A percentile compares a stretch with the other conserved stretches of the same genome.
Evolutionary conservation across 2,888 invertebrate genomes (phyloP).

Genomic region (Conus canariensis): DNA sequence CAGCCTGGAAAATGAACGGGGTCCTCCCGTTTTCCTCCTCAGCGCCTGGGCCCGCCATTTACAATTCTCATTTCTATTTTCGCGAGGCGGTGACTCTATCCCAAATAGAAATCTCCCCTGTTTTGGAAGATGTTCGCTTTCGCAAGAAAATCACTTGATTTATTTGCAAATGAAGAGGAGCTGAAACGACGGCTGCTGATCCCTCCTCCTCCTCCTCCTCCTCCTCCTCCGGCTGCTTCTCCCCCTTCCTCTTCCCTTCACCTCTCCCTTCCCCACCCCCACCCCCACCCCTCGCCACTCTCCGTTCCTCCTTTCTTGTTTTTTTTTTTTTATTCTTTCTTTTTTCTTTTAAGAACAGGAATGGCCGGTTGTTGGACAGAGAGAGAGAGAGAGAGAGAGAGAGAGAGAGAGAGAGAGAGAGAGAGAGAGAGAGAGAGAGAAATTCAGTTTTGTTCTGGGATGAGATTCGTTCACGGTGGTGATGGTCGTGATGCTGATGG

Average conservation of each 20-base stretch:
- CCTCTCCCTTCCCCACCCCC: too few relatives aligned
- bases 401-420: background rate
- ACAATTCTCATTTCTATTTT: slow-evolving; percentile 36
- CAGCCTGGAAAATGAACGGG: slow-evolving; percentile 7
- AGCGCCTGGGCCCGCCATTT: background rate
- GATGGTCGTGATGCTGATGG: too few relatives aligned
- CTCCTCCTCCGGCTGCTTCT: too few relatives aligned
- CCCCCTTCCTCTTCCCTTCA: too few relatives aligned
- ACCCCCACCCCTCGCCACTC: too few relatives aligned
- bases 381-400: background rate
- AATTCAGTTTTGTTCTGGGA: too few relatives aligned
- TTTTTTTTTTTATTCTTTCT: too few relatives aligned
- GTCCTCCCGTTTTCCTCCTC: slow-evolving; percentile 15
- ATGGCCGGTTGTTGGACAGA: background rate
- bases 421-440: background rate
- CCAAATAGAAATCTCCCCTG: slow-evolving; percentile 37
- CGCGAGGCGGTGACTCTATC: slow-evolving; percentile 37
- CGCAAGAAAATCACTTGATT: slow-evolving; percentile 36
- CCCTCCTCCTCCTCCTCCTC: too few relatives aligned
- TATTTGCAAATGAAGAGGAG: slow-evolving; percentile 40
- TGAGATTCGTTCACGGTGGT: background rate
- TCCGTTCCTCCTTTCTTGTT: too few relatives aligned
- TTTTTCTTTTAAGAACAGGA: too few relatives aligned
- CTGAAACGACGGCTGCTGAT: slow-evolving; percentile 19
- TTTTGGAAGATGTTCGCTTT: slow-evolving; percentile 39